Conservation (phyloP, 2,113 vertebrate species). For the Sapajus apella region DNA sequence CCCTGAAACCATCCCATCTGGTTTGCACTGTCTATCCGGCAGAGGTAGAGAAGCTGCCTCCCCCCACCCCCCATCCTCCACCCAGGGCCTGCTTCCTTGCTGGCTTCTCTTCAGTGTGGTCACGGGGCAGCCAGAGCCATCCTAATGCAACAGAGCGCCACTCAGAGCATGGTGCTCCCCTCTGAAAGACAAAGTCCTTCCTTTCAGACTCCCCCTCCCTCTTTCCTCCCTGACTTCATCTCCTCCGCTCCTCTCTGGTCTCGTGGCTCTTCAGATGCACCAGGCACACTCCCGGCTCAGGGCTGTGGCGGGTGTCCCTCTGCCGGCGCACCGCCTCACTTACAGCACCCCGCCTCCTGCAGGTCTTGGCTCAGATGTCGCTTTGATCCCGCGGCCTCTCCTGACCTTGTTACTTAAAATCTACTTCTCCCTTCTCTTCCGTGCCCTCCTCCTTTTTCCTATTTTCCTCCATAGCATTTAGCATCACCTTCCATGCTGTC, state of each 20-base stretch:
- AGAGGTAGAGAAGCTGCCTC: not conserved
- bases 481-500: not conserved
- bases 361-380: not conserved
- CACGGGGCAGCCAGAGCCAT: not conserved
- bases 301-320: not conserved
- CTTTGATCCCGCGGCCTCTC: not conserved
- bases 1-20: not conserved
- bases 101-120: not conserved
- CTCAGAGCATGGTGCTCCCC: not conserved
- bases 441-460: not conserved
- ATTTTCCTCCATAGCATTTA: not conserved
- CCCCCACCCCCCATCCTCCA: not conserved
- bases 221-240: not conserved
- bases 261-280: not conserved
- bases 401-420: not conserved
- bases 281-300: not conserved
- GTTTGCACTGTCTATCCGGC: not conserved
- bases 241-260: no score
- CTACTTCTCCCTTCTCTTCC: not conserved
- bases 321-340: not conserved
- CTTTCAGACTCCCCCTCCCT: not conserved
- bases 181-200: not conserved
- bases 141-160: not conserved
- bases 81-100: not conserved
- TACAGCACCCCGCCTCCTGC: not conserved